A percentile compares a stretch with the other conserved stretches of the same genome.
These are phyloP conservation scores for Matsumurasca onukii DNA, from an alignment of 1,140 invertebrate genomes.

Conservation along the genomic window DNA sequence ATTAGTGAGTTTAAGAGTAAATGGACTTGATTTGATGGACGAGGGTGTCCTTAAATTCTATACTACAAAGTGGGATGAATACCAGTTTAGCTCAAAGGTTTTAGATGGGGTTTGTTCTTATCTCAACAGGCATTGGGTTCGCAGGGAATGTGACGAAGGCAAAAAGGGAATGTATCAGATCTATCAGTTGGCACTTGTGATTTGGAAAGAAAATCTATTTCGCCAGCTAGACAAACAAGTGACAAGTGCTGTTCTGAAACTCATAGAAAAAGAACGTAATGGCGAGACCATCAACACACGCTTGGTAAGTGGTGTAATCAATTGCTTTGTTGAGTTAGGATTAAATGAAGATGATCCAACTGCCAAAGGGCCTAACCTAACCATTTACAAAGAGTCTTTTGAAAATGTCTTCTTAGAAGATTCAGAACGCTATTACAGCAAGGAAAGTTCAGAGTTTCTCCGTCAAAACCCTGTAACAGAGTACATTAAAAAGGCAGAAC, in stretches of 20 bases:
- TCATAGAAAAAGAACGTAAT: constrained; percentile 94
- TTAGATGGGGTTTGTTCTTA: constrained; percentile 97
- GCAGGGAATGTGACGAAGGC: constrained; percentile 96
- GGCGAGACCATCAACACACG: constrained; percentile 96
- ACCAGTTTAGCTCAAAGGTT: constrained; percentile 97
- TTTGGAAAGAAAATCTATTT: constrained; percentile 96
- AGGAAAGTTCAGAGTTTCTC: constrained; percentile 94
- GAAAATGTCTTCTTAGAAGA: constrained; percentile 94
- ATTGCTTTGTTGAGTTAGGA: constrained; percentile 70
- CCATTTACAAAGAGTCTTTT: constrained; percentile 95
- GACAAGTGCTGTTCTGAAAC: constrained; percentile 93
- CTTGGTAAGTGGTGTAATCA: constrained; percentile 88
- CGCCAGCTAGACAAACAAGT: constrained; percentile 91
- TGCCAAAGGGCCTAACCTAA: constrained; percentile 78
- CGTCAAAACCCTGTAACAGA: constrained; percentile 95
- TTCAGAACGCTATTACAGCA: constrained; percentile 92
- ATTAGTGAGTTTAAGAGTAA: constrained; percentile 75
- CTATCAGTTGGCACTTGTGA: constrained; percentile 96
- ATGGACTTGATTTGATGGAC: constrained; percentile 91
- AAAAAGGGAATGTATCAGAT: constrained; percentile 97
- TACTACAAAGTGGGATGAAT: constrained; percentile 97
- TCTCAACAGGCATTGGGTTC: constrained; percentile 98
- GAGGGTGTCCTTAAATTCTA: constrained; percentile 95
- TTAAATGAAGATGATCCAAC: constrained; percentile 87
- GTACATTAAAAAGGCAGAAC: constrained; percentile 98